phyloP scores from a whole-genome alignment of 2,797 vertebrate genomes.

The Notolabrus celidotus region DNA sequence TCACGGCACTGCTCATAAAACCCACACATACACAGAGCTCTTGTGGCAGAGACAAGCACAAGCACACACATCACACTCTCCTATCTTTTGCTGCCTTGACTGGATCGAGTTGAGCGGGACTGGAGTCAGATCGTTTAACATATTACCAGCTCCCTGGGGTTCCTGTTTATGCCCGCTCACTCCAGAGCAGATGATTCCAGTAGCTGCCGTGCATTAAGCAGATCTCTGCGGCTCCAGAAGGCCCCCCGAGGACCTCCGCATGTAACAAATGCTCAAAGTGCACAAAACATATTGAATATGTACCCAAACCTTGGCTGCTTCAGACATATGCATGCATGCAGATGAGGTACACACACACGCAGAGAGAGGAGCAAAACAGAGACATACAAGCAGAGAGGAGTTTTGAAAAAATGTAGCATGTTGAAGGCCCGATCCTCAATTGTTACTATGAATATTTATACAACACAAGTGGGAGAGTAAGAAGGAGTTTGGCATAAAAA shows the following conservation, averaged over 20 bases:
- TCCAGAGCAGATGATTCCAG: constrained; percentile 65
- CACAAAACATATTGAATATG: constrained; percentile 13
- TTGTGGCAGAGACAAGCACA: constrained; percentile 38
- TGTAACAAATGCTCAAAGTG: constrained; percentile 22
- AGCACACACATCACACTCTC: constrained; percentile 32
- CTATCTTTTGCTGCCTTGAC: constrained; percentile 48
- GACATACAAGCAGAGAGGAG: constrained; percentile 13
- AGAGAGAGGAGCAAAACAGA: neutral
- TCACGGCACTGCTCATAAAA: constrained; percentile 47
- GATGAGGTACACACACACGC: constrained; percentile 1
- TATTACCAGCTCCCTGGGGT: constrained; percentile 72
- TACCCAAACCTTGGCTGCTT: constrained; percentile 8
- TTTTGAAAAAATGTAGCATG: neutral
- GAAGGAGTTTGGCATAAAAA: constrained; percentile 5
- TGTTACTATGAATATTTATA: neutral
- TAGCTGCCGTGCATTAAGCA: constrained; percentile 69
- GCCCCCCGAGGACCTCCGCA: constrained; percentile 22
- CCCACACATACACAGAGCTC: constrained; percentile 41
- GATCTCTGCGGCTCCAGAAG: constrained; percentile 43
- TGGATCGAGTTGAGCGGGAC: constrained; percentile 62
- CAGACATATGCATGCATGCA: neutral
- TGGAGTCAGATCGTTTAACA: constrained; percentile 77
- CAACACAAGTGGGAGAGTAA: neutral
- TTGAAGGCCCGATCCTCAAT: neutral
- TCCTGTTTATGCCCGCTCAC: constrained; percentile 71